A percentile compares a stretch with the other conserved stretches of the same genome.
Evolutionary conservation across 92 coral and sea anemone species (phyloP).

Genomic region (Virgularia gustaviana): DNA sequence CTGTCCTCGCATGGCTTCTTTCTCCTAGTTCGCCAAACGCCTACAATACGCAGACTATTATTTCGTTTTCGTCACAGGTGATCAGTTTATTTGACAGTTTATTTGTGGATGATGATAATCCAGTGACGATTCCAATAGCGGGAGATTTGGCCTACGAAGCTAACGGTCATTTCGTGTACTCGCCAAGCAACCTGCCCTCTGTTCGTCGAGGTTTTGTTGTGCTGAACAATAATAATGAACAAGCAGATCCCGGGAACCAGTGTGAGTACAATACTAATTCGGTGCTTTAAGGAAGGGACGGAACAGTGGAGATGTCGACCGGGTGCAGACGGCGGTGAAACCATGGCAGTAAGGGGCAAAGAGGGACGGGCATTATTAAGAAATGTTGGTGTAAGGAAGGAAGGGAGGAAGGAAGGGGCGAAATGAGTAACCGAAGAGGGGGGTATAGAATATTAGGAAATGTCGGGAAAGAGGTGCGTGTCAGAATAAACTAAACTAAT

Average conservation of each 20-base stretch:
- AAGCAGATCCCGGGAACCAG: slow-evolving; percentile 20
- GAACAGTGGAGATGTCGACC: no score
- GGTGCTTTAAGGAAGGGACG: background rate
- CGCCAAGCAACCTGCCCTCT: slow-evolving; percentile 15
- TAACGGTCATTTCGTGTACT: slow-evolving; percentile 35
- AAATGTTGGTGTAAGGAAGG: no score
- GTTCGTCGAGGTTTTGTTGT: slow-evolving; percentile 25
- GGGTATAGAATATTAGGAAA: no score
- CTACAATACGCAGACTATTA: background rate
- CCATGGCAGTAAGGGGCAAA: no score
- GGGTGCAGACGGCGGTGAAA: no score
- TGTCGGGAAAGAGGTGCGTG: no score
- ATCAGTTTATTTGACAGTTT: slow-evolving; percentile 73
- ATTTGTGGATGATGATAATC: slow-evolving; percentile 68
- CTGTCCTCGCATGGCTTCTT: background rate
- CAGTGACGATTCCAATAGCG: slow-evolving; percentile 79
- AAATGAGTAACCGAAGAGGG: no score
- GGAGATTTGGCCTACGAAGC: slow-evolving; percentile 58
- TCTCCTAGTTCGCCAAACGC: background rate
- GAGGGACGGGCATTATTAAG: no score
- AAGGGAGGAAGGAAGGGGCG: no score
- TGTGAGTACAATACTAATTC: slow-evolving; percentile 8
- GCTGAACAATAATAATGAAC: slow-evolving; percentile 23
- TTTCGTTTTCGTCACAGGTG: slow-evolving; percentile 40
- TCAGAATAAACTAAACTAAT: no score